Percentiles rank a stretch among this genome's conserved stretches.
Evolutionary conservation across 2,113 vertebrate genomes (phyloP).

Genomic region (Eira barbara): DNA sequence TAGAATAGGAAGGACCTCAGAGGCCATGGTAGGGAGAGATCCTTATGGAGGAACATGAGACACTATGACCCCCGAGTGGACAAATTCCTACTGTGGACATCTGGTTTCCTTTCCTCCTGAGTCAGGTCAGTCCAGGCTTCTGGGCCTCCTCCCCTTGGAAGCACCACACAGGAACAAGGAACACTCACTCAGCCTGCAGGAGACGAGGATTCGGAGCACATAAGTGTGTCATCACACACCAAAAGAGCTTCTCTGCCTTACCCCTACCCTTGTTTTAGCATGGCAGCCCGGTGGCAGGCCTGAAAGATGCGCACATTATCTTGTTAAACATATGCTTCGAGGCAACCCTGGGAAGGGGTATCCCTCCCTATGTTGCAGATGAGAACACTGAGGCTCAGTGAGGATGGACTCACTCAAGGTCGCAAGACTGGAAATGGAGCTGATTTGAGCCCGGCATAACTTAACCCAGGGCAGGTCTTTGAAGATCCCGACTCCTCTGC

Average conservation of each 20-base stretch:
- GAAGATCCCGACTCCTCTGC: neutral
- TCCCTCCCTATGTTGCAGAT: neutral
- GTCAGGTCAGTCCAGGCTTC: neutral
- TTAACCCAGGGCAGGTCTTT: neutral
- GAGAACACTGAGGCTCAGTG: neutral
- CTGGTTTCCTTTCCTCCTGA: neutral
- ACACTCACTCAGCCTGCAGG: neutral
- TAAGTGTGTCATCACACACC: neutral
- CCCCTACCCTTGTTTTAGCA: accelerated
- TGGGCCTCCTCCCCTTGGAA: neutral
- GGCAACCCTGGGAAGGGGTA: neutral
- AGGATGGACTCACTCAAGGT: neutral
- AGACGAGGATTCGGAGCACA: neutral
- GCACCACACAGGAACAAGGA: neutral
- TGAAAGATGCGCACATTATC: neutral
- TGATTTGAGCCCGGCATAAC: neutral
- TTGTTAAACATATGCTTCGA: accelerated
- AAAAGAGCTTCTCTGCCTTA: neutral
- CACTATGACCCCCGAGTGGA: accelerated
- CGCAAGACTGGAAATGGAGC: neutral
- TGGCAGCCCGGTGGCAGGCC: accelerated
- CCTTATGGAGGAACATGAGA: neutral
- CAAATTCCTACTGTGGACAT: accelerated
- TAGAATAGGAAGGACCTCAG: neutral
- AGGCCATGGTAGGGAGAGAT: neutral